These are phyloP conservation scores for Listronotus bonariensis DNA, from an alignment of 1,140 invertebrate genomes.

Conservation along the genomic window DNA sequence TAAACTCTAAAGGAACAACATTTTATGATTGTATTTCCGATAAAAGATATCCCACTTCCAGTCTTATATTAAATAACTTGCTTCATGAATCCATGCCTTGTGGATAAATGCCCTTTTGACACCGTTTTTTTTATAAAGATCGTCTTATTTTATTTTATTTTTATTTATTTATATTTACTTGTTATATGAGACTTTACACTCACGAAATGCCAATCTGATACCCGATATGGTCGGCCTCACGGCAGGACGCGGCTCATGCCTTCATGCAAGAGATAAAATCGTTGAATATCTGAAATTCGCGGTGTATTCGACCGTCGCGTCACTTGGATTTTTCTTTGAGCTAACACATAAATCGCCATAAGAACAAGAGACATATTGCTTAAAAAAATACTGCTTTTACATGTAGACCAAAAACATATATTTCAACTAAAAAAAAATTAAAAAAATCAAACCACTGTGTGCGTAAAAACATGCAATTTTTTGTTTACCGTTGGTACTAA, in stretches of 20 bases:
- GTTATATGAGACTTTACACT: constrained; percentile 27
- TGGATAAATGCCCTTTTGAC: constrained; percentile 30
- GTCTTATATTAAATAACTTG: too few species aligned
- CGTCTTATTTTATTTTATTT: too few species aligned
- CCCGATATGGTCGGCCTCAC: constrained; percentile 29
- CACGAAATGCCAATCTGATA: constrained; percentile 35
- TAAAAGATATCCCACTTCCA: too few species aligned
- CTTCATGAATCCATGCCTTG: constrained; percentile 2
- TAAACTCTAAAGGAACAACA: too few species aligned
- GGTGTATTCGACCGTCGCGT: constrained; percentile 14
- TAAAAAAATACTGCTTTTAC: too few species aligned
- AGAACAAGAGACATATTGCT: too few species aligned
- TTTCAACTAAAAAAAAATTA: too few species aligned
- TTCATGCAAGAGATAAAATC: constrained; percentile 32
- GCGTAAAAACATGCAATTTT: too few species aligned
- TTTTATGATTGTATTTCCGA: too few species aligned
- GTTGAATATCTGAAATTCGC: constrained; percentile 27
- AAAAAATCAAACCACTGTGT: too few species aligned
- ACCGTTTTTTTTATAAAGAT: constrained; percentile 26
- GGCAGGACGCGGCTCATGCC: constrained; percentile 27
- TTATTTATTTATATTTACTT: constrained; percentile 27
- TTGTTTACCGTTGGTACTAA: too few species aligned
- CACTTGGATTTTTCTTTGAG: constrained; percentile 8
- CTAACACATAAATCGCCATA: neutral
- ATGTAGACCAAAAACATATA: too few species aligned